phyloP scores from a whole-genome alignment of 2,113 vertebrate genomes.

The Cynopterus brachyotis region DNA sequence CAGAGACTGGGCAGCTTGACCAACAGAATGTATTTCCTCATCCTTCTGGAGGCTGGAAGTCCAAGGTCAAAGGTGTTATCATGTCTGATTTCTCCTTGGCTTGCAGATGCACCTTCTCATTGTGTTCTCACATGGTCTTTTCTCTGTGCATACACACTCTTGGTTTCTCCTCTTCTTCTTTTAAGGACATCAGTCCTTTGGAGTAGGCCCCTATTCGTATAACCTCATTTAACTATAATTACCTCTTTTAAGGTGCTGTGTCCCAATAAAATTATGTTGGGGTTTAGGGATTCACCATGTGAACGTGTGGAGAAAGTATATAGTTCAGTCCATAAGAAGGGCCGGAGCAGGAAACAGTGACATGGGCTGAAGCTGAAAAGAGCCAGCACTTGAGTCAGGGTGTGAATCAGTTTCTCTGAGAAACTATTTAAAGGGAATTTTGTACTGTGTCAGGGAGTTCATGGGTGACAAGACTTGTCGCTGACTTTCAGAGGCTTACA shows the following conservation, averaged over 20 bases:
- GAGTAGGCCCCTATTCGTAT: background rate
- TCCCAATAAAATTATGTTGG: background rate
- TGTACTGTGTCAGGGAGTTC: rapidly evolving
- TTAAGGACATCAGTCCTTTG: background rate
- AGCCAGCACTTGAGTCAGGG: background rate
- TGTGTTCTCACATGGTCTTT: background rate
- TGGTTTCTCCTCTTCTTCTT: background rate
- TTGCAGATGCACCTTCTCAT: background rate
- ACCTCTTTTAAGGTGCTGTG: background rate
- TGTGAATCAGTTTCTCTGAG: background rate
- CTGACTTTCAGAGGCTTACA: background rate
- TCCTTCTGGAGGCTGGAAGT: background rate
- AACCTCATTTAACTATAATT: background rate
- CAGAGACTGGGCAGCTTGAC: background rate
- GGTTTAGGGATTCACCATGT: background rate
- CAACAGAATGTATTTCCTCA: background rate
- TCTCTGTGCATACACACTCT: background rate
- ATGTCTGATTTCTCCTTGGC: background rate
- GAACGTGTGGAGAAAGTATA: background rate
- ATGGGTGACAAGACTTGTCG: rapidly evolving
- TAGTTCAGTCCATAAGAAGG: rapidly evolving
- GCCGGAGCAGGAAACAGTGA: background rate
- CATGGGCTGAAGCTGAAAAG: background rate
- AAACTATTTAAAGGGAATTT: background rate
- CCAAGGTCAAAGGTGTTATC: background rate